These are phyloP conservation scores for Macropis europaea DNA, from an alignment of 2,888 invertebrate species.

Conservation along the genomic window DNA sequence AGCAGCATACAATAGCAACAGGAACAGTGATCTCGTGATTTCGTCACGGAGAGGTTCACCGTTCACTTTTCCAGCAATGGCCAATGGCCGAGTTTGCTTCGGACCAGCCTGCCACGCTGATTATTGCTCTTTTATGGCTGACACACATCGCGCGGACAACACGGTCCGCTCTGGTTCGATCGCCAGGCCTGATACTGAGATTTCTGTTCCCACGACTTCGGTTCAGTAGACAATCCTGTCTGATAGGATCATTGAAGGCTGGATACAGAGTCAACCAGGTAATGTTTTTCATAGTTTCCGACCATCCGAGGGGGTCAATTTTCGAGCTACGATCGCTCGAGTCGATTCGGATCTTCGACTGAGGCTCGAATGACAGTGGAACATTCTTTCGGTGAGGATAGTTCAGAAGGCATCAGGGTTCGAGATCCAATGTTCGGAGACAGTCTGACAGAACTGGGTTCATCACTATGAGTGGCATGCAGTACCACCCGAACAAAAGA, in stretches of 20 bases:
- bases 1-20: slow-evolving; percentile 44
- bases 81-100: slow-evolving; percentile 53
- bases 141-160: slow-evolving; percentile 37
- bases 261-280: too few species aligned
- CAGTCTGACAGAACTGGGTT: too few species aligned
- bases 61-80: slow-evolving; percentile 67
- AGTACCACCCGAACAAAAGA: too few species aligned
- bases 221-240: not conserved
- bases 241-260: not conserved
- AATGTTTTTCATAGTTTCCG: too few species aligned
- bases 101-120: slow-evolving; percentile 49
- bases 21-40: slow-evolving; percentile 34
- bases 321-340: too few species aligned
- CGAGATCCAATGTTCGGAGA: too few species aligned
- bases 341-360: too few species aligned
- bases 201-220: slow-evolving; percentile 44
- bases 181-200: slow-evolving; percentile 31
- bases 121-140: slow-evolving; percentile 65
- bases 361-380: too few species aligned
- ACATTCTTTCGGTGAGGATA: too few species aligned
- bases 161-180: slow-evolving; percentile 48
- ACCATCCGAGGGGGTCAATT: too few species aligned
- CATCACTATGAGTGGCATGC: too few species aligned
- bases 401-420: too few species aligned
- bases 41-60: slow-evolving; percentile 56